A percentile compares a stretch with the other conserved stretches of the same genome.
These are phyloP conservation scores for Onychostoma macrolepis DNA, from an alignment of 2,113 vertebrate genomes.

Conservation along the genomic window DNA sequence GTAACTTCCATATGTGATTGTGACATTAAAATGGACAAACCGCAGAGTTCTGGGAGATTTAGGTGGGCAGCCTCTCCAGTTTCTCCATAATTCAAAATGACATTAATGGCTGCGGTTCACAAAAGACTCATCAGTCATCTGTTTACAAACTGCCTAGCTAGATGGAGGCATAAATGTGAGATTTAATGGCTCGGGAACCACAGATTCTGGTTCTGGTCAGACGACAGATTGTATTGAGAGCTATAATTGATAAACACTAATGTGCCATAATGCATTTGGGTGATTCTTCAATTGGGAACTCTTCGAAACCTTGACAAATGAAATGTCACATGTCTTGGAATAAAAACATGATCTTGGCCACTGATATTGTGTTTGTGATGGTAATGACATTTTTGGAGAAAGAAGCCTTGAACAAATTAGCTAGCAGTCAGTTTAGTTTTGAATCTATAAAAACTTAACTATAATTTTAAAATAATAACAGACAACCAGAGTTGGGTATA, in stretches of 20 bases:
- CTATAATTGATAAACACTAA: conserved; percentile 13
- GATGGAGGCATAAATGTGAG: conserved; percentile 10
- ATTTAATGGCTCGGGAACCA: conserved; percentile 4
- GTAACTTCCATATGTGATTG: neutral
- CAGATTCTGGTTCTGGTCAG: conserved; percentile 14
- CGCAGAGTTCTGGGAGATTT: conserved; percentile 25
- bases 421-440: neutral
- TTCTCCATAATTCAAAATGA: conserved; percentile 43
- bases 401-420: neutral
- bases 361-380: neutral
- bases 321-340: neutral
- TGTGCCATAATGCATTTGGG: conserved; percentile 13
- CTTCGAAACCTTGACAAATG: neutral
- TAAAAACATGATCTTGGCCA: neutral
- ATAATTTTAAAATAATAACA: neutral
- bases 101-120: conserved; percentile 32
- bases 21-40: conserved; percentile 25
- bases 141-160: conserved; percentile 32
- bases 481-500: too few relatives aligned
- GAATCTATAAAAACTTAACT: neutral
- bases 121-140: conserved; percentile 40
- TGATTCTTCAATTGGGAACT: neutral
- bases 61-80: conserved; percentile 21
- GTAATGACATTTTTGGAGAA: neutral
- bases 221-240: neutral